These are phyloP conservation scores for Microplitis mediator DNA, from an alignment of 1,140 invertebrate species.

Conservation along the genomic window DNA sequence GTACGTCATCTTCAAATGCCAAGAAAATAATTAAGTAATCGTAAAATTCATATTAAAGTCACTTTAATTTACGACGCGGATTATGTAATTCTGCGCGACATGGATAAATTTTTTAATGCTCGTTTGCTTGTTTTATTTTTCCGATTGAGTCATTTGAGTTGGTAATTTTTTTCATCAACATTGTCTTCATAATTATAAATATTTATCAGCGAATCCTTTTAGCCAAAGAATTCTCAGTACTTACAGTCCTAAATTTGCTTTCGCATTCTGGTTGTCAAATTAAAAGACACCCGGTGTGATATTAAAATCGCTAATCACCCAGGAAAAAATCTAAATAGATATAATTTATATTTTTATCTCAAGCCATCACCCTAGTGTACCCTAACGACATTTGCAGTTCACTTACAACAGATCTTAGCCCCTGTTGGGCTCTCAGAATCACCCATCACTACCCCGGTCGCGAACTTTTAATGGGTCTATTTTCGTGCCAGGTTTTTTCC, in stretches of 20 bases:
- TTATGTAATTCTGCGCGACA: neutral
- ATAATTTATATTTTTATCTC: constrained; percentile 1
- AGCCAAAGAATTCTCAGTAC: constrained; percentile 34
- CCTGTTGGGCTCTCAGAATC: neutral
- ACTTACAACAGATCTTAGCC: constrained; percentile 10
- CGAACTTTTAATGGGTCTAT: constrained; percentile 31
- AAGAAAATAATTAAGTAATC: constrained; percentile 10
- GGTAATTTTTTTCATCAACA: constrained; percentile 46
- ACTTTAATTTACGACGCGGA: neutral
- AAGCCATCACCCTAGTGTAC: neutral
- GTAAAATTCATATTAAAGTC: neutral
- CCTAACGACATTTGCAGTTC: constrained; percentile 30
- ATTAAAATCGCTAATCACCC: constrained; percentile 35
- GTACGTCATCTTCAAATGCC: neutral
- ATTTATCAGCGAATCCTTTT: constrained; percentile 63
- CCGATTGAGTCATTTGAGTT: neutral
- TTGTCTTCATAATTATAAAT: constrained; percentile 27
- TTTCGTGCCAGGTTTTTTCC: constrained; percentile 12
- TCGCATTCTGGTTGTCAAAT: neutral
- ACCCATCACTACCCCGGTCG: neutral
- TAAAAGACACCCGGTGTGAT: constrained; percentile 27
- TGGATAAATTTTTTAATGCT: neutral
- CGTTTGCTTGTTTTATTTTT: neutral
- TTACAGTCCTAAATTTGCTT: neutral
- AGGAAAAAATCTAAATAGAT: neutral